Evolutionary conservation across 2,888 invertebrate genomes (phyloP).

Genomic region (Chrysolina haemoptera): DNA sequence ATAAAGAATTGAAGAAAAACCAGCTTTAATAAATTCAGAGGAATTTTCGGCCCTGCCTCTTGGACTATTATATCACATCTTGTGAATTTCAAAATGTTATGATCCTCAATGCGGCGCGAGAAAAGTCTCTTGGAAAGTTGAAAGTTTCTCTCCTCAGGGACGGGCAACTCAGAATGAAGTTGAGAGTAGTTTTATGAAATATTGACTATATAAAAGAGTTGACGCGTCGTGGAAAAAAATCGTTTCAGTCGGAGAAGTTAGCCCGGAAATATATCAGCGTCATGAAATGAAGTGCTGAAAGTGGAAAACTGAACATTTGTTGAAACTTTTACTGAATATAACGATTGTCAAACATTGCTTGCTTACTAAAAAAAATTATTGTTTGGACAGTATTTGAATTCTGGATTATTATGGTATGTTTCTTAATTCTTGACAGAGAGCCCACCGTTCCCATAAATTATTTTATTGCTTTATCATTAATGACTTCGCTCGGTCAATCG

Average conservation of each 20-base stretch:
- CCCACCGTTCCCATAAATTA: too few species aligned
- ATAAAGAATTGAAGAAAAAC: too few species aligned
- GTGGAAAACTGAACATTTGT: neutral
- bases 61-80: slow-evolving; percentile 39
- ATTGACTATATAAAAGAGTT: slow-evolving; percentile 38
- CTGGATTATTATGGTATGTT: too few species aligned
- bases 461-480: too few species aligned
- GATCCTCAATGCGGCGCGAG: slow-evolving; percentile 27
- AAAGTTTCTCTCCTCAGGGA: slow-evolving; percentile 35
- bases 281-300: neutral
- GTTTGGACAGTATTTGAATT: too few species aligned
- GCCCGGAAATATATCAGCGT: neutral
- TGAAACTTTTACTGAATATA: neutral
- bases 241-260: slow-evolving; percentile 29
- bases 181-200: slow-evolving; percentile 48
- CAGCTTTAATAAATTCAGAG: too few species aligned
- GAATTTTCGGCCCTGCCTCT: too few species aligned
- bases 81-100: slow-evolving; percentile 42
- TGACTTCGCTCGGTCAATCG: too few species aligned
- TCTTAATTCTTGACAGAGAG: too few species aligned
- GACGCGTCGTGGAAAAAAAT: slow-evolving; percentile 29
- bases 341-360: too few species aligned
- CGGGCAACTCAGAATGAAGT: slow-evolving; percentile 40
- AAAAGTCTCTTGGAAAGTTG: slow-evolving; percentile 39
- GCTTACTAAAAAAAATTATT: too few species aligned